Base-by-base conservation (phyloP, 1,140 invertebrate species). In the Cecropterus lyciades region DNA sequence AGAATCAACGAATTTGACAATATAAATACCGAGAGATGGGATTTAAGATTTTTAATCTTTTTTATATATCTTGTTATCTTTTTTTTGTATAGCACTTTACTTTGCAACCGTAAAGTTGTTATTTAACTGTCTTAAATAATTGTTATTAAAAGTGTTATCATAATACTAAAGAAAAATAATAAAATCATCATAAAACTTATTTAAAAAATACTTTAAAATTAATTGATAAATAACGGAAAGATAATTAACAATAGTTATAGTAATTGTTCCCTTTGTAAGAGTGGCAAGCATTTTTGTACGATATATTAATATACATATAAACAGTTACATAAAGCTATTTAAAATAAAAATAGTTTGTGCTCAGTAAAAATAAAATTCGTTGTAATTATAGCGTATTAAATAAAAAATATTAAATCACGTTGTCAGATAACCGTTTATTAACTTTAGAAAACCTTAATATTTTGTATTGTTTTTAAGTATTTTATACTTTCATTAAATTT, bases 221-320 rank as follows among this genome's bases (percentile, higher is more conserved):
- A 51, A 51, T 8, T 24, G 24, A 51, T 52, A 52, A 52, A 52
- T 52, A 45, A 45, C 7, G 17, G 24, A 30, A 56, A 57, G 13
- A 24, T 15, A 57, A 30, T 43, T 57, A 45, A 45, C 20, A 57
- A 57, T 13, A 27, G 20, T 27, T 45, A 57, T 17, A 57, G n/a
- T 57, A 57, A 45, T 57, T 45, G 55, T 57, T 57, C 55, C 55
- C 55, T 45, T 57, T 43, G 13, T 43, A 43, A 57, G 55, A 59
- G 42, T 59, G 55, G 55, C 55, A 59, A 59, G 55, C 53, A 43
- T 57, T 27, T 52, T 57, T 43, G 53, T 59, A 45, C 40, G 55
- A 59, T 59, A 56, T 56, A 56, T 27, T 20, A 30, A 45, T 33
- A 33, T 33, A 33, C 30, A 33, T 33, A 33, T 33, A 33, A 33